Evolutionary conservation across 2,113 vertebrate species (phyloP), one percentile per base, ranked within the genome.

Genomic region (Burhinus oedicnemus): DNA sequence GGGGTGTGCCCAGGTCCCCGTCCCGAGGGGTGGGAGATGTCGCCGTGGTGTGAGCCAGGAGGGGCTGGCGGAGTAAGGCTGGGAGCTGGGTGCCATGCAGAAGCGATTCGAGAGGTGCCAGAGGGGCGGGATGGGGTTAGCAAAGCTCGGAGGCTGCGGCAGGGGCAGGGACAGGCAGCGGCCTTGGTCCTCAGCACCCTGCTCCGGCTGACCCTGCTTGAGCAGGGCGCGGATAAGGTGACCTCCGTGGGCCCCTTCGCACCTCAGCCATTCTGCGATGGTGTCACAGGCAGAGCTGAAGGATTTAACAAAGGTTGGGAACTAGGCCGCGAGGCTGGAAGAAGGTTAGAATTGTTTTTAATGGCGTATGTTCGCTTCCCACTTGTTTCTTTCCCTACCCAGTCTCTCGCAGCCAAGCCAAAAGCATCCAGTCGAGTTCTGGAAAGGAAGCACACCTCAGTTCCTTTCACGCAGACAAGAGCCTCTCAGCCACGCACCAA

Each of bases 321-420:
- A 12, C 32, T 18, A 1, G 2, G 7, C 40, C 8, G 5, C 7
- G 2, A 3, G 0, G 0, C 45, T 26, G 58, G 17, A 22, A 18
- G 42, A 45, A 40, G 12, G 36, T 10, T 3, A 1, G 44, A 6
- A 2, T 6, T 20, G 6, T 15, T 13, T 16, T 23, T 38, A 61
- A 47, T 3, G 15, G 7, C 2, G 1, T 11, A 0, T 27, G 3
- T 30, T 66, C 13, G 18, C 36, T 66, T 25, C 8, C 29, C 10
- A 0, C 15, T 47, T 4, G 5, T 87, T 96, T 89, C 70, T 76
- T 15, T 72, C 36, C 3, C 4, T 58, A 13, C 34, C 38, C 91
- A 98, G 98, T 65, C 85, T 68, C 84, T 75, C 14, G 5, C 55
- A 36, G 34, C 74, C 54, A 96, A 86, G 80, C 45, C 89, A 10